These are phyloP conservation scores for Melanostigma gelatinosum DNA, from an alignment of 2,113 vertebrate species.

Conservation along the genomic window DNA sequence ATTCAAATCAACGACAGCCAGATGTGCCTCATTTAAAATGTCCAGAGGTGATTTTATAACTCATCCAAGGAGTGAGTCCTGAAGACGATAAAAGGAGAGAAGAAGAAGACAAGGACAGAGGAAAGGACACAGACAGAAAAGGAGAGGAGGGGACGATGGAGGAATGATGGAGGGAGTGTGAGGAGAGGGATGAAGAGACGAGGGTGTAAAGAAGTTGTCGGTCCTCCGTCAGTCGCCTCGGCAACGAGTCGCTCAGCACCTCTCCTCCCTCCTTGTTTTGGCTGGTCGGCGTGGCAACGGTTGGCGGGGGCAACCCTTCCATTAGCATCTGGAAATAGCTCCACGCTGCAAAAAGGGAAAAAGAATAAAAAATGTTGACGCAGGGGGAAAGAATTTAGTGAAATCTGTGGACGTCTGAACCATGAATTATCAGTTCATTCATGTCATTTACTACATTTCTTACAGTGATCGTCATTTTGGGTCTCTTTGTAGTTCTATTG, in stretches of 20 bases:
- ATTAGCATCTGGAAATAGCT: constrained; percentile 80
- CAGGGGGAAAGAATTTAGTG: not conserved
- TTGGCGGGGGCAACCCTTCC: constrained; percentile 74
- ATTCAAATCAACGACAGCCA: not conserved
- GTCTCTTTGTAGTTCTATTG: no score
- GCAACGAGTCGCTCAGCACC: constrained; percentile 75
- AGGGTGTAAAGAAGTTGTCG: not conserved
- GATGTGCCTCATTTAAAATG: no score
- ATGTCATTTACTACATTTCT: not conserved
- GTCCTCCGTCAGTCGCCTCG: constrained; percentile 55
- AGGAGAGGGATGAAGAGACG: not conserved
- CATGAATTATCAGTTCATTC: not conserved
- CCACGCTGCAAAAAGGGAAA: constrained; percentile 34
- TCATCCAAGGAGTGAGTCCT: no score
- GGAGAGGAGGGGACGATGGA: not conserved
- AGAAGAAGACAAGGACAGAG: not conserved
- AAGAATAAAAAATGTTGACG: constrained; percentile 29
- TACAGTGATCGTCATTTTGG: not conserved
- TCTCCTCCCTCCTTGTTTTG: constrained; percentile 47
- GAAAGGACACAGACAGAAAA: not conserved
- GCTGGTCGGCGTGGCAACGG: constrained; percentile 51
- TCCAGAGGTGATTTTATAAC: not conserved
- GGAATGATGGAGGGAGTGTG: not conserved
- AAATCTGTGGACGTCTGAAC: not conserved
- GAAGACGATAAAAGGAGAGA: no score